Evolutionary conservation across 2,888 invertebrate species (phyloP).

Genomic region (Ctena decussata): DNA sequence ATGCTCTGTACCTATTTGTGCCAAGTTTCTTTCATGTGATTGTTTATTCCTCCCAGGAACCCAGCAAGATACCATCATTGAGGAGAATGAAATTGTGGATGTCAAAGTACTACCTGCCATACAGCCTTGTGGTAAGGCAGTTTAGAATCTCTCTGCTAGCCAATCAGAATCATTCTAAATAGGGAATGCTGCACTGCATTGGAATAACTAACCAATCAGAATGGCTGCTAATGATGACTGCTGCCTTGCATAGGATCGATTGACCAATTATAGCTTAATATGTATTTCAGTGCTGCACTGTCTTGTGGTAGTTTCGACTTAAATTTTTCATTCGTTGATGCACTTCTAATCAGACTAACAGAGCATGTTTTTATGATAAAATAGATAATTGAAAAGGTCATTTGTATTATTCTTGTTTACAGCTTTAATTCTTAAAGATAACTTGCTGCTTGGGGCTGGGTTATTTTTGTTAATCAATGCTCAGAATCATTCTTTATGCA

Average conservation of each 20-base stretch:
- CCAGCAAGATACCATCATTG: not conserved
- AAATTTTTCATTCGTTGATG: too few relatives aligned
- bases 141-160: not conserved
- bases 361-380: too few relatives aligned
- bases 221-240: not conserved
- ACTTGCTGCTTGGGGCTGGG: too few relatives aligned
- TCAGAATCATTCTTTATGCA: too few relatives aligned
- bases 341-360: too few relatives aligned
- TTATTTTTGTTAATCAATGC: too few relatives aligned
- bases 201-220: not conserved
- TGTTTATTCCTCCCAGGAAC: not conserved
- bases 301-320: too few relatives aligned
- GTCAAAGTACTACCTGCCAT: not conserved
- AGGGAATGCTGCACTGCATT: not conserved
- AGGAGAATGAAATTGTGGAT: not conserved
- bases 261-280: not conserved
- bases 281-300: not conserved
- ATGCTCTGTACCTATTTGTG: not conserved
- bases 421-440: too few relatives aligned
- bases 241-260: not conserved
- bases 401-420: too few relatives aligned
- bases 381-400: too few relatives aligned
- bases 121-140: constrained; percentile 15
- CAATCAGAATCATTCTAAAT: not conserved
- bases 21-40: not conserved